phyloP scores from a whole-genome alignment of 1,140 invertebrate genomes.

The Eriosoma lanigerum region DNA sequence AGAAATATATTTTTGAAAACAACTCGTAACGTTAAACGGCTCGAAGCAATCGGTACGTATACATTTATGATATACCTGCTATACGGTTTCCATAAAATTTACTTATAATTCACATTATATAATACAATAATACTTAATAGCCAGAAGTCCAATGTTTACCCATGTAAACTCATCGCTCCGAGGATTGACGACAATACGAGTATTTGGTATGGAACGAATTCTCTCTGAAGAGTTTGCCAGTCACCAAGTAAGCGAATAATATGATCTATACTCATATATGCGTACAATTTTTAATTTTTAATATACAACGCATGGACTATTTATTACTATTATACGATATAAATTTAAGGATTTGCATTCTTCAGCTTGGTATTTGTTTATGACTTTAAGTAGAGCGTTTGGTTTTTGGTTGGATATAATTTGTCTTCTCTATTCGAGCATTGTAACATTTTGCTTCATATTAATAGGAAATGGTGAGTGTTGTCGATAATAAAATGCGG shows the following conservation, averaged over 20 bases:
- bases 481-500: background rate
- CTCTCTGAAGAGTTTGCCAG: constrained; percentile 80
- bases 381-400: constrained; percentile 79
- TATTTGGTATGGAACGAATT: constrained; percentile 76
- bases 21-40: constrained; percentile 66
- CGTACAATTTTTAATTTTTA: too few relatives aligned
- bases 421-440: constrained; percentile 70
- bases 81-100: too few relatives aligned
- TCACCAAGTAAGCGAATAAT: constrained; percentile 63
- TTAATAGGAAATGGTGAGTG: constrained; percentile 59
- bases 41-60: constrained; percentile 59
- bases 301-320: too few relatives aligned
- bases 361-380: constrained; percentile 71
- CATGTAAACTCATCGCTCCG: constrained; percentile 86
- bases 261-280: too few relatives aligned
- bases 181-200: constrained; percentile 86
- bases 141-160: constrained; percentile 78
- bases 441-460: constrained; percentile 74
- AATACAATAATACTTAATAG: too few relatives aligned
- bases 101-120: background rate
- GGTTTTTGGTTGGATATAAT: constrained; percentile 79
- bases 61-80: too few relatives aligned
- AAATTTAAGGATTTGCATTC: constrained; percentile 64
- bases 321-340: too few relatives aligned
- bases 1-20: constrained; percentile 65